A percentile compares a stretch with the other conserved stretches of the same genome.
These are phyloP conservation scores for Fratercula arctica DNA, from an alignment of 2,797 vertebrate species.

Conservation along the genomic window DNA sequence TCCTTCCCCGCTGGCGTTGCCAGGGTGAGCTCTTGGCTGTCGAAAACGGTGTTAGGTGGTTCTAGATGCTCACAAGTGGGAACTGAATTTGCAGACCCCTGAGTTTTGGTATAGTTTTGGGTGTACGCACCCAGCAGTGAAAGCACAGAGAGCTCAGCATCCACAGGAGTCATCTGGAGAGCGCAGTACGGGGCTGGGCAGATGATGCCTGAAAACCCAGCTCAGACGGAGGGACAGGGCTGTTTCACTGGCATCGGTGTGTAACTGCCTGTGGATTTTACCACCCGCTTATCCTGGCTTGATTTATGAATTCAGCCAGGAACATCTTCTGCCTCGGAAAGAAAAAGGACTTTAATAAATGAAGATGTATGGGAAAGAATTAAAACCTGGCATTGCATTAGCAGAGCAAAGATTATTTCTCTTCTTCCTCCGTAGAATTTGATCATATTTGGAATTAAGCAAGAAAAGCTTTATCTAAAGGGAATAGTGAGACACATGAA, in stretches of 20 bases:
- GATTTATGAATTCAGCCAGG: neutral
- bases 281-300: neutral
- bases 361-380: neutral
- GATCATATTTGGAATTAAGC: neutral
- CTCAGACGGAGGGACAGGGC: neutral
- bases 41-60: rapidly evolving
- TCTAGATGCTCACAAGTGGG: neutral
- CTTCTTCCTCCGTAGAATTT: neutral
- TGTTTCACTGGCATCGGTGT: neutral
- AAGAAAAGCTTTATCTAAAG: neutral
- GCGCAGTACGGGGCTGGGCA: neutral
- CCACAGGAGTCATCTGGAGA: neutral
- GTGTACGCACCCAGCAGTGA: neutral
- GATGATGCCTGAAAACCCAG: neutral
- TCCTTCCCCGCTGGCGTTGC: rapidly evolving
- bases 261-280: neutral
- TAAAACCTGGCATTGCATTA: neutral
- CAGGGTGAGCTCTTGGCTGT: neutral
- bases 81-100: neutral
- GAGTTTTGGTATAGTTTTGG: neutral
- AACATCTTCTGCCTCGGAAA: neutral
- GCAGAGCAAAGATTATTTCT: neutral
- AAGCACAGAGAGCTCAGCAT: neutral
- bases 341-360: neutral
- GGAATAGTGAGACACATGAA: neutral